Evolutionary conservation across 2,113 vertebrate genomes (phyloP).

Genomic region (Syngnathus scovelli): DNA sequence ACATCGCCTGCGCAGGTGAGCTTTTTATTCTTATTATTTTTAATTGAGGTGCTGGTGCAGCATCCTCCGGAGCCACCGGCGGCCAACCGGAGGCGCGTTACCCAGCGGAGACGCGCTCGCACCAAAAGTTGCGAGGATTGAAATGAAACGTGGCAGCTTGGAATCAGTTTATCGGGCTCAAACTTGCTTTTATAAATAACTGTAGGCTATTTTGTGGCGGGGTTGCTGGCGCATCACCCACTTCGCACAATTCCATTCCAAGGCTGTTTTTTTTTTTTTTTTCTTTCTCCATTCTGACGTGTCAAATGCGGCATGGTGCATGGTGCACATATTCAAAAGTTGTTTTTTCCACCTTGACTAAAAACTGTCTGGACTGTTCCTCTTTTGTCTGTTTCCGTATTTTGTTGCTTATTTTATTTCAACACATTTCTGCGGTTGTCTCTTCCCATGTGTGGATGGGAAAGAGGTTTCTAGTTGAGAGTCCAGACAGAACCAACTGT

Average conservation of each 20-base stretch:
- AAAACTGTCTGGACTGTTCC: not conserved
- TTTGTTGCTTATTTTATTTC: not conserved
- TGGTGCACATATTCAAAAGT: not conserved
- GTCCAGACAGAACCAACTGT: not conserved
- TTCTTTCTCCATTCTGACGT: not conserved
- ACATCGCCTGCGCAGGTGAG: constrained; percentile 86
- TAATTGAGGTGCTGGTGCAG: constrained; percentile 16
- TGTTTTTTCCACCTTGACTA: not conserved
- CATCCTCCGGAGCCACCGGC: constrained; percentile 42
- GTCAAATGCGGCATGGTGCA: not conserved
- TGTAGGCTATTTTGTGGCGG: not conserved
- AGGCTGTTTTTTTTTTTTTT: not conserved
- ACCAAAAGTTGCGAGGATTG: not conserved
- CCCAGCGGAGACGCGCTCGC: not conserved
- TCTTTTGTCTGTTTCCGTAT: not conserved
- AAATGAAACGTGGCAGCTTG: not conserved
- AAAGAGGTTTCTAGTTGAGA: not conserved
- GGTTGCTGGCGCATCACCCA: not conserved
- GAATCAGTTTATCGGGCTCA: not conserved
- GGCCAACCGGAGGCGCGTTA: constrained; percentile 16
- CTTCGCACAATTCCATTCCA: not conserved
- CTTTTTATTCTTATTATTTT: constrained; percentile 4
- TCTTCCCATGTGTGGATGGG: not conserved
- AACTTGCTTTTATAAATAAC: not conserved
- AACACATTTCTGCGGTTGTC: not conserved